Percentiles rank a stretch among this genome's conserved stretches.
phyloP scores from a whole-genome alignment of 2,888 invertebrate species.

The Heteromyza rotundicornis region DNA sequence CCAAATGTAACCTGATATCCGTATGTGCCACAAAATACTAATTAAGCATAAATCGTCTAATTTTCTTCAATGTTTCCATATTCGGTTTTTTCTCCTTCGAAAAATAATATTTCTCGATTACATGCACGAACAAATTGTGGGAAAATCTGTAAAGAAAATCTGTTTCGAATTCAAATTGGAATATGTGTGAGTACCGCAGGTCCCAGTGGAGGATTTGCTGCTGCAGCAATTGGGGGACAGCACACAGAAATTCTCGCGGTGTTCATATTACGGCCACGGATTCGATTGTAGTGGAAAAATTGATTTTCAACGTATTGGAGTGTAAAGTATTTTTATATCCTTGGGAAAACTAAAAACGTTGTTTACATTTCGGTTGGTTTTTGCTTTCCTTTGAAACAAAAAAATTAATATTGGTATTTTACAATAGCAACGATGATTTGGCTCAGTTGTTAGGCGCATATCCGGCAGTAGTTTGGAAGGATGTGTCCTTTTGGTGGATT shows the following conservation, averaged over 20 bases:
- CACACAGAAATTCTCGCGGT: constrained; percentile 50
- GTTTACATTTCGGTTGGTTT: too few relatives aligned
- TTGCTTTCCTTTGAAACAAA: background rate
- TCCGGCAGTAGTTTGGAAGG: constrained; percentile 13
- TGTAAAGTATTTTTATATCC: constrained; percentile 49
- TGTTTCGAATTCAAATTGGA: constrained; percentile 41
- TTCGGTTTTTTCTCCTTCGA: constrained; percentile 10
- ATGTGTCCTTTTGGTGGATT: too few relatives aligned
- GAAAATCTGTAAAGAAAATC: constrained; percentile 32
- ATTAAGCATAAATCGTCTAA: constrained; percentile 55
- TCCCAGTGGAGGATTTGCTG: constrained; percentile 29
- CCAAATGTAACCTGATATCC: constrained; percentile 30
- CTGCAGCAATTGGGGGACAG: constrained; percentile 7
- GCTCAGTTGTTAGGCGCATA: background rate
- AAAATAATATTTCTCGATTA: constrained; percentile 6
- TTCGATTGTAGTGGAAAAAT: constrained; percentile 31
- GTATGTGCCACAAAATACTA: constrained; percentile 35
- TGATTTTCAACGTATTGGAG: constrained; percentile 31
- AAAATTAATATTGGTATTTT: too few relatives aligned
- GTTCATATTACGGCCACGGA: constrained; percentile 50
- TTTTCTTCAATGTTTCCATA: constrained; percentile 30
- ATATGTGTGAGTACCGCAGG: constrained; percentile 32
- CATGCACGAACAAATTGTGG: constrained; percentile 31
- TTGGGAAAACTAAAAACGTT: constrained; percentile 43
- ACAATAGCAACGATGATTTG: background rate